Evolutionary conservation across 2,888 invertebrate genomes (phyloP), one percentile per base, ranked within the genome.

Genomic region (Tanaodytes sp.): DNA sequence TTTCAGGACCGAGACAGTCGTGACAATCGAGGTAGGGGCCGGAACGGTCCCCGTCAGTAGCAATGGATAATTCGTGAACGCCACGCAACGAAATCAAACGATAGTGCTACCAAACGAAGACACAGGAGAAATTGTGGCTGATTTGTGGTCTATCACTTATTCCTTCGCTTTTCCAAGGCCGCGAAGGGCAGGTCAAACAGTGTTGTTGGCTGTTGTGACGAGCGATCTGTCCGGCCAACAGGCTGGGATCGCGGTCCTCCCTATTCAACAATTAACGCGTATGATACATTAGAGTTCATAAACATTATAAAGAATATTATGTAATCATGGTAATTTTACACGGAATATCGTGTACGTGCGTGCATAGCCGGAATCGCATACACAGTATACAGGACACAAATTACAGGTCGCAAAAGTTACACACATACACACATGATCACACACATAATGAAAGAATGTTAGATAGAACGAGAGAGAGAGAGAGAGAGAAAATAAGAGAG

Each of bases 21-120:
- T 46, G 75, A 75, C 18, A 54, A 74, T 68, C 81, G 84, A 33
- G 80, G 84, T 67, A 79, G 81, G 75, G 82, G 84, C 64, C 81
- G 85, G 69, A 83, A 82, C 18, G 77, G 80, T 18, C 74, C 81
- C 46, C 84, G 84, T 71, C 84, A 84, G 83, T 84, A 84, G 83
- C 84, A 76, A 71, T 73, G 76, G 76, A 66, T 74, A 73, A 71
- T 57, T 67, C 30, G 45, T 69, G 73, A 73, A 73, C 65, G 58
- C 75, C 76, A 74, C 75, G 68, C 62, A 72, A 73, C 73, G 73
- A 70, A 67, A 58, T 52, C 71, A 71, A 70, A 49, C 68, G 70
- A 73, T 37, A 64, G 45, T 31, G 62, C 31, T 64, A 71, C 52
- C 46, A 77, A 75, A 74, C 77, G 77, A 78, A 76, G 77, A 78